Conservation (phyloP, 2,113 vertebrate genomes). For the Anolis carolinensis region DNA sequence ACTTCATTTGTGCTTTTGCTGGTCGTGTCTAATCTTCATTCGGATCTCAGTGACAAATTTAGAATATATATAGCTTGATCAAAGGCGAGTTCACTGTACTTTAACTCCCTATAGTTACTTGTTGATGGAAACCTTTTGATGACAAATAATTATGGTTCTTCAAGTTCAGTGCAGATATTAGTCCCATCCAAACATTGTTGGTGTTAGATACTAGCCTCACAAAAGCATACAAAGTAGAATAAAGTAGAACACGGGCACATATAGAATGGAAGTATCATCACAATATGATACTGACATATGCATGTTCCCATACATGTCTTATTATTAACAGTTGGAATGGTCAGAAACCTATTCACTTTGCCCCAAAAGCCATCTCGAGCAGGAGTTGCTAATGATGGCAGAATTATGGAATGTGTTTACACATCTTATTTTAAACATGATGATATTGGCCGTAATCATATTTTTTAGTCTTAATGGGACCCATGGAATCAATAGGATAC, state of each 20-base stretch:
- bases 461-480: no score
- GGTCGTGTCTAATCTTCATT: not conserved
- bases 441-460: no score
- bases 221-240: not conserved
- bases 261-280: not conserved
- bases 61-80: not conserved
- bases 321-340: no score
- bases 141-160: not conserved
- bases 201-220: not conserved
- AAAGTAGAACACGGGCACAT: no score
- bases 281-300: not conserved
- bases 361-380: no score
- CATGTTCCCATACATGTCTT: no score
- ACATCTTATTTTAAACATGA: no score
- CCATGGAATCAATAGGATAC: no score
- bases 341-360: no score
- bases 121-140: not conserved
- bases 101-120: not conserved
- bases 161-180: not conserved
- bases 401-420: no score
- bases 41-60: not conserved
- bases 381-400: no score
- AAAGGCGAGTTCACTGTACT: not conserved
- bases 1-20: not conserved
- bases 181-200: no score